Evolutionary conservation across 2,113 vertebrate genomes (phyloP).

Genomic region (Willisornis vidua): DNA sequence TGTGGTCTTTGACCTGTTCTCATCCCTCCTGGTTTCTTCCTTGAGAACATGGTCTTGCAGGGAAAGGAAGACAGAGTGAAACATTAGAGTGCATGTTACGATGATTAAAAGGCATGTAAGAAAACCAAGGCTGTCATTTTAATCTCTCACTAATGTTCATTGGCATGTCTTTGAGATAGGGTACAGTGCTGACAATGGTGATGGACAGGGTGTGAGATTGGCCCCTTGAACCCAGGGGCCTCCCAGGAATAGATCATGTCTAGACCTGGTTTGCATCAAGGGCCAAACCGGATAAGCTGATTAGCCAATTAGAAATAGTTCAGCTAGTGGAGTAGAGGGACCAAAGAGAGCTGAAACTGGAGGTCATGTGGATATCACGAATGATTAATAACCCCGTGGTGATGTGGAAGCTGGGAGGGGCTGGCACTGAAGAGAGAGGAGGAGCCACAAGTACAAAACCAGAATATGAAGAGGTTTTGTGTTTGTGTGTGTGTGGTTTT

Average conservation of each 20-base stretch:
- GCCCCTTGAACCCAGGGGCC: slow-evolving; percentile 58
- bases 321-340: slow-evolving; percentile 27
- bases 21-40: slow-evolving; percentile 44
- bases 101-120: slow-evolving; percentile 71
- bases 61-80: slow-evolving; percentile 64
- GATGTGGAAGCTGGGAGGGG: slow-evolving; percentile 11
- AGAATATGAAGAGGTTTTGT: slow-evolving; percentile 8
- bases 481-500: background rate
- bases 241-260: slow-evolving; percentile 65
- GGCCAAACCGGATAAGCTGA: slow-evolving; percentile 64
- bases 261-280: slow-evolving; percentile 70
- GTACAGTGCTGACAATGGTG: slow-evolving; percentile 59
- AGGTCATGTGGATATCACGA: slow-evolving; percentile 68
- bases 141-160: slow-evolving; percentile 62
- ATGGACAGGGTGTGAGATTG: slow-evolving; percentile 68
- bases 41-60: slow-evolving; percentile 31
- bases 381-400: slow-evolving; percentile 34
- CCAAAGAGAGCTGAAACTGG: slow-evolving; percentile 55
- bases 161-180: slow-evolving; percentile 68
- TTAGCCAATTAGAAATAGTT: slow-evolving; percentile 70
- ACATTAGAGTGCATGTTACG: slow-evolving; percentile 64
- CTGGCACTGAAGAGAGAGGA: background rate
- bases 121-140: slow-evolving; percentile 68
- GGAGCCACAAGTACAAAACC: background rate
- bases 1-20: slow-evolving; percentile 31